Conservation (phyloP, 2,113 vertebrate genomes). For the Pycnonotus jocosus region DNA sequence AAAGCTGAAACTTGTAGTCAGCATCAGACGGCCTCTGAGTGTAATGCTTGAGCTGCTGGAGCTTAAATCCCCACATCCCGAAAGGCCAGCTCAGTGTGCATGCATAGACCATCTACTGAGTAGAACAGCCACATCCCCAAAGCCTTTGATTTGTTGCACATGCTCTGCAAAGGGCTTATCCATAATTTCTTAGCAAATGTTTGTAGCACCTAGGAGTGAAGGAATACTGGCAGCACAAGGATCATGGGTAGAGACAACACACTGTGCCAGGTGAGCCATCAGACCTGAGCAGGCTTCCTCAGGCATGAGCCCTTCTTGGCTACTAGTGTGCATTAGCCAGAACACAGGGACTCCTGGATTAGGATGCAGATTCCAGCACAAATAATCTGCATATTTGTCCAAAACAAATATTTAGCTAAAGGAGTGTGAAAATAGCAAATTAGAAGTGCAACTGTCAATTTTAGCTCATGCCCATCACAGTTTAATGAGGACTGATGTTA, state of each 20-base stretch:
- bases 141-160: background rate
- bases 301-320: background rate
- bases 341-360: background rate
- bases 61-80: background rate
- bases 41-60: background rate
- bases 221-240: background rate
- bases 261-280: background rate
- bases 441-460: background rate
- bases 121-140: background rate
- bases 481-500: background rate
- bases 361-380: background rate
- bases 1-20: background rate
- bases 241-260: accelerated
- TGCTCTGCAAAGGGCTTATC: background rate
- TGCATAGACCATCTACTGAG: background rate
- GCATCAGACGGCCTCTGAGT: background rate
- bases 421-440: background rate
- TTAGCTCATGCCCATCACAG: background rate
- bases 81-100: background rate
- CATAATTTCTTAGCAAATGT: background rate
- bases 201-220: background rate
- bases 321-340: background rate
- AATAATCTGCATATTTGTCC: background rate
- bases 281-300: background rate
- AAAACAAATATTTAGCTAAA: background rate